Conservation (phyloP, 2,888 invertebrate species). For the Drosophila glabriapex region DNA sequence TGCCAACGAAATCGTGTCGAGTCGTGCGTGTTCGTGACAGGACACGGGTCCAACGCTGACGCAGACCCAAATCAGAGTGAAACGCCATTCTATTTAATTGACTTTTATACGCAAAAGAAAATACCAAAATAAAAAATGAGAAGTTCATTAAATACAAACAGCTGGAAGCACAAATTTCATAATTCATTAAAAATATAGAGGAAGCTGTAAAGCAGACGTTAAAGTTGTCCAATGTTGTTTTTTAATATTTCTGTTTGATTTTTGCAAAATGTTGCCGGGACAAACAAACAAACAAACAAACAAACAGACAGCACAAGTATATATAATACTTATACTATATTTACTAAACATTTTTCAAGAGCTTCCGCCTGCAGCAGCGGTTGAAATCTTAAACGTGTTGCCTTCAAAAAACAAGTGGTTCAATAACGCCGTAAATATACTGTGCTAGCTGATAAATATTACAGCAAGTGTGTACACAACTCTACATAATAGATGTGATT, state of each 20-base stretch:
- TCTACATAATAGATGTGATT: neutral
- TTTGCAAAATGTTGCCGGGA: constrained; percentile 8
- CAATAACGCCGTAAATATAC: constrained; percentile 55
- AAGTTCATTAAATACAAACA: constrained; percentile 48
- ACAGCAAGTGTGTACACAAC: constrained; percentile 6
- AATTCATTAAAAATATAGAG: constrained; percentile 16
- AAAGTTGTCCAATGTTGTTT: constrained; percentile 4
- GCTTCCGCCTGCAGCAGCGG: constrained; percentile 10
- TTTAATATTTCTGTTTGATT: constrained; percentile 10
- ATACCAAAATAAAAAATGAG: constrained; percentile 15
- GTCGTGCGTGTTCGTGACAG: neutral
- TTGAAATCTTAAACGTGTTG: constrained; percentile 26
- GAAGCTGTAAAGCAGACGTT: neutral
- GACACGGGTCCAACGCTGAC: neutral
- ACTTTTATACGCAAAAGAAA: constrained; percentile 23
- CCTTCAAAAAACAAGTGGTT: constrained; percentile 31
- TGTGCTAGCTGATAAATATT: constrained; percentile 37
- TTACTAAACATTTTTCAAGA: constrained; percentile 14
- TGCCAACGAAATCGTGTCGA: neutral
- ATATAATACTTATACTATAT: constrained; percentile 2
- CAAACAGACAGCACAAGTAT: neutral
- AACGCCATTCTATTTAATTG: constrained; percentile 30
- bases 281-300: constrained; percentile 4
- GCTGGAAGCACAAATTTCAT: constrained; percentile 36
- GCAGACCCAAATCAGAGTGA: constrained; percentile 6